These are phyloP conservation scores for Amaurobius ferox DNA, from an alignment of 2,888 invertebrate genomes.

Conservation along the genomic window DNA sequence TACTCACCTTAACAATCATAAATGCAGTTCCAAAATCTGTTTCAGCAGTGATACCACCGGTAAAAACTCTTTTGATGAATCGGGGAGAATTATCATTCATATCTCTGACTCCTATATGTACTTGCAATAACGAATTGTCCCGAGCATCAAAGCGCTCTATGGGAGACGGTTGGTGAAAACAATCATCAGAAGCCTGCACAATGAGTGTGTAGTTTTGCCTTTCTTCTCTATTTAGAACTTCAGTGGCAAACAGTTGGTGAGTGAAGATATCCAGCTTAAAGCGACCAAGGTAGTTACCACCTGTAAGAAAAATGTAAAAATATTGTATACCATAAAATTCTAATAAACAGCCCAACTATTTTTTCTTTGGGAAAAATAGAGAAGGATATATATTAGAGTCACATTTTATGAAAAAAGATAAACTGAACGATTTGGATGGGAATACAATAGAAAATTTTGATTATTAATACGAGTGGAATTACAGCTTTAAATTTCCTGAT, in stretches of 20 bases:
- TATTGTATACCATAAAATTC: too few relatives aligned
- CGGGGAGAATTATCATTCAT: slow-evolving; percentile 94
- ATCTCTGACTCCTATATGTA: slow-evolving; percentile 82
- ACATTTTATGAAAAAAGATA: too few relatives aligned
- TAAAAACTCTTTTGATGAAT: slow-evolving; percentile 87
- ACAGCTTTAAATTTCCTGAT: too few relatives aligned
- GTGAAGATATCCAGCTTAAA: slow-evolving; percentile 86
- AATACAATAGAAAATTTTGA: too few relatives aligned
- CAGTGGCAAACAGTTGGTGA: slow-evolving; percentile 82
- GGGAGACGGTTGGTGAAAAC: slow-evolving; percentile 82
- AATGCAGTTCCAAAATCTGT: slow-evolving; percentile 93
- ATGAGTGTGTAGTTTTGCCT: slow-evolving; percentile 84
- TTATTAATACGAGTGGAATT: too few relatives aligned
- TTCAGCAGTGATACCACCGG: slow-evolving; percentile 95
- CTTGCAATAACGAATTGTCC: slow-evolving; percentile 80
- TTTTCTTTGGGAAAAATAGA: too few relatives aligned
- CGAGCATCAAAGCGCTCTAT: slow-evolving; percentile 79
- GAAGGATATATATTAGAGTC: too few relatives aligned
- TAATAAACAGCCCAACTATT: too few relatives aligned
- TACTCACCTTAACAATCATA: slow-evolving; percentile 86
- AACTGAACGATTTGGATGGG: too few relatives aligned
- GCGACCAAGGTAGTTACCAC: slow-evolving; percentile 85
- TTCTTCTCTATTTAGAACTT: slow-evolving; percentile 86
- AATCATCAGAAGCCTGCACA: slow-evolving; percentile 90
- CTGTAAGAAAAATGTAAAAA: slow-evolving; percentile 28